Evolutionary conservation across 2,888 invertebrate species (phyloP), one percentile per base, ranked within the genome.

Genomic region (Tetranychus truncatus): DNA sequence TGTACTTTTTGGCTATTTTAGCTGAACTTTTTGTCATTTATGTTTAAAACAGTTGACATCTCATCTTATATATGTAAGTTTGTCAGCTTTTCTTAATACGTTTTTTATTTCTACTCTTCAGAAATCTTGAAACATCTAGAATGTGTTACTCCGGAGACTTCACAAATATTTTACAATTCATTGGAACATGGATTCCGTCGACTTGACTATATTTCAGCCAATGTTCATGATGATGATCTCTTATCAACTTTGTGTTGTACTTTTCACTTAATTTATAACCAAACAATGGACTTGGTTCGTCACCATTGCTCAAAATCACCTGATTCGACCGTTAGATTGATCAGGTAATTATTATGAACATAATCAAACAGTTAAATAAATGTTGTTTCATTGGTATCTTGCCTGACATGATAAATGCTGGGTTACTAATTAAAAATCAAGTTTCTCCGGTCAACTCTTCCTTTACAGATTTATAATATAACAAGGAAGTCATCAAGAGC

Each of bases 171-270:
- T 21, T 69, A 69, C 34, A 24, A 18, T 15, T 20, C 69, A 11
- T 24, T 69, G 20, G 69, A 69, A 69, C 69, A 24, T 69, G 69
- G 69, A 20, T 24, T 69, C 34, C 21, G 69, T 69, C 20, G 69
- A 24, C 5, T 69, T 20, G 69, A 69, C 20, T 69, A 69, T 24
- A 24, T 69, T 24, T 7, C 69, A 7, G 34, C 6, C 1, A 11
- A 69, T 24, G 34, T 69, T 24, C 18, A 69, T 20, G 34, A 69
- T 69, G 69, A 69, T 20, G 69, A 69, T 69, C 20, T 69, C 18
- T 20, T 69, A 21, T 9, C 21, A 24, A 69, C 69, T 20, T 11
- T 69, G 11, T 69, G 69, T 24, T 69, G 69, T 24, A 69, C 69
- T 7, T 69, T 69, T 21, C 69, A 69, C 20, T 24, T 69, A 7